Conservation (phyloP, 92 coral and sea anemone species). For the Isaurus tuberculatus region DNA sequence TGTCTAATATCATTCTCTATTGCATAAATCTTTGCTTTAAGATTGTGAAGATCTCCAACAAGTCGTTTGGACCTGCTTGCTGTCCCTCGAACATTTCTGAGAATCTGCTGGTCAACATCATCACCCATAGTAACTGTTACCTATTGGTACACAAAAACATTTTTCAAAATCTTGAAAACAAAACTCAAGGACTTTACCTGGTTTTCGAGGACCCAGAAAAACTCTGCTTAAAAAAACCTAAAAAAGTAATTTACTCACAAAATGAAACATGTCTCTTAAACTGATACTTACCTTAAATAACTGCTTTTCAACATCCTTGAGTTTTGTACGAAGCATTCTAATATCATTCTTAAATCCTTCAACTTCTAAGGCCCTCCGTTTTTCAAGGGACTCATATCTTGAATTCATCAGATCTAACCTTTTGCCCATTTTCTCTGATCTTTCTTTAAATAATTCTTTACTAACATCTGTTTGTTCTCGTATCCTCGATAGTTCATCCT, state of each 20-base stretch:
- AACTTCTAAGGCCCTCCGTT: conserved; percentile 91
- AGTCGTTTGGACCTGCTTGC: conserved; percentile 96
- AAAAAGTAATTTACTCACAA: too few species aligned
- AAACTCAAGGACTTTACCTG: too few species aligned
- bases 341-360: conserved; percentile 98
- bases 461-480: conserved; percentile 97
- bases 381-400: conserved; percentile 91
- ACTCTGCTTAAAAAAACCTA: too few species aligned
- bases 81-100: conserved; percentile 87
- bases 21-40: conserved; percentile 97
- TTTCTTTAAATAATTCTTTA: conserved; percentile 92
- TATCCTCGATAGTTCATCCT: conserved; percentile 91
- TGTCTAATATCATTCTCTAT: conserved; percentile 94
- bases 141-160: conserved; percentile 49
- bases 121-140: conserved; percentile 97
- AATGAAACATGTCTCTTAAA: too few species aligned
- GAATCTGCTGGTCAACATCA: conserved; percentile 86
- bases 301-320: conserved; percentile 95
- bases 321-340: conserved; percentile 88
- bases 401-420: conserved; percentile 89
- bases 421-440: conserved; percentile 93
- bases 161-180: too few species aligned
- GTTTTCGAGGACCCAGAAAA: too few species aligned
- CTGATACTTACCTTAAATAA: conserved; percentile 80
- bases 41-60: conserved; percentile 95